Evolutionary conservation across 2,888 invertebrate species (phyloP).

Genomic region (Incurvaria masculella): DNA sequence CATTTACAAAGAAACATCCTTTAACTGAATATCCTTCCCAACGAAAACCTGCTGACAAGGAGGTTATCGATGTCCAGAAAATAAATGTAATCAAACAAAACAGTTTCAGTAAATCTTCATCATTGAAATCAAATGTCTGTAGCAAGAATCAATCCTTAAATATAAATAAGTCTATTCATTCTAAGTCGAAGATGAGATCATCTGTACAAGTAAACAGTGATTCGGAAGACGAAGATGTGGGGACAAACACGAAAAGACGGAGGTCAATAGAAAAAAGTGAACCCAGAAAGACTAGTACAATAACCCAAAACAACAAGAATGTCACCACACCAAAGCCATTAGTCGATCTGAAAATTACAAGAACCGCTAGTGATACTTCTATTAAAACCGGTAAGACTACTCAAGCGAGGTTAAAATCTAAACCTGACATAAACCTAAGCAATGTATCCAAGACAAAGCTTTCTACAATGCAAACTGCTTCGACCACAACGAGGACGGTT

Average conservation of each 20-base stretch:
- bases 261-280: constrained; percentile 21
- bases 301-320: constrained; percentile 35
- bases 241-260: constrained; percentile 20
- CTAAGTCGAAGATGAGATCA: neutral
- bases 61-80: constrained; percentile 29
- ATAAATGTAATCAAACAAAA: constrained; percentile 29
- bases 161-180: constrained; percentile 5
- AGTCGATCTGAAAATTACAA: constrained; percentile 42
- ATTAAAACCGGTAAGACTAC: constrained; percentile 45
- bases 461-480: constrained; percentile 21
- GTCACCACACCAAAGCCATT: constrained; percentile 37
- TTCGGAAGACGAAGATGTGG: constrained; percentile 8
- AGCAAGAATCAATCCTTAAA: constrained; percentile 3
- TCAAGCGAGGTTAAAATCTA: constrained; percentile 45
- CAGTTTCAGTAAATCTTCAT: constrained; percentile 23
- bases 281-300: constrained; percentile 20
- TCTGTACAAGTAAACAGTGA: neutral
- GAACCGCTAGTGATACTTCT: constrained; percentile 57
- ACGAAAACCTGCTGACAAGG: constrained; percentile 5
- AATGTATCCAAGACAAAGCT: constrained; percentile 29
- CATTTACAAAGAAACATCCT: constrained; percentile 29
- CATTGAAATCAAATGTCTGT: constrained; percentile 1
- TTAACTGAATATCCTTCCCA: neutral
- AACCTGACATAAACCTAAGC: constrained; percentile 48
- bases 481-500: constrained; percentile 18